Evolutionary conservation across 1,140 invertebrate species (phyloP).

Genomic region (Conopomorpha cramerella): DNA sequence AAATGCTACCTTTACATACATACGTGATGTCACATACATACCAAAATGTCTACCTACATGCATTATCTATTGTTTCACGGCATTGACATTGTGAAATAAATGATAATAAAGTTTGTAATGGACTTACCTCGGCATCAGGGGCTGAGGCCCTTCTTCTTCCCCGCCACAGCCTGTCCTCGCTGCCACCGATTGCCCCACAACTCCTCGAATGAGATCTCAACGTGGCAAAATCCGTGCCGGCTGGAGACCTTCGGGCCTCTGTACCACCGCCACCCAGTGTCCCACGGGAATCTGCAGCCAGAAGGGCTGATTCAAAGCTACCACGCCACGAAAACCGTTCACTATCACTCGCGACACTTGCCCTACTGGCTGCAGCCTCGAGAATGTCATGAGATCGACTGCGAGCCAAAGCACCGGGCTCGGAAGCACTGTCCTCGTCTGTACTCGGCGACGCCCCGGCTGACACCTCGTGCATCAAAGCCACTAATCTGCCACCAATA

Average conservation of each 20-base stretch:
- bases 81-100: background rate
- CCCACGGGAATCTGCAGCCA: slow-evolving; percentile 79
- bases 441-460: slow-evolving; percentile 80
- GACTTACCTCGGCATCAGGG: slow-evolving; percentile 42
- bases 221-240: slow-evolving; percentile 77
- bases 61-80: too few relatives aligned
- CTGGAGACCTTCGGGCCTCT: slow-evolving; percentile 77
- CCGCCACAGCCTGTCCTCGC: slow-evolving; percentile 53
- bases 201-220: slow-evolving; percentile 77
- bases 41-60: too few relatives aligned
- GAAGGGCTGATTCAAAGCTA: slow-evolving; percentile 85
- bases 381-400: slow-evolving; percentile 81
- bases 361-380: slow-evolving; percentile 63
- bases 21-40: background rate
- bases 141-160: slow-evolving; percentile 59
- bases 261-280: slow-evolving; percentile 73
- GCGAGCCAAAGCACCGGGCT: slow-evolving; percentile 44
- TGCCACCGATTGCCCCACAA: slow-evolving; percentile 81
- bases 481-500: slow-evolving; percentile 85
- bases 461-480: slow-evolving; percentile 90
- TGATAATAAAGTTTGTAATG: background rate
- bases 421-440: slow-evolving; percentile 75
- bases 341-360: slow-evolving; percentile 81
- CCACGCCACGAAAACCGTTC: slow-evolving; percentile 88
- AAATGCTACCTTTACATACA: background rate